Conservation (phyloP, 2,797 vertebrate genomes). For the Neosilurus hyrtlii region DNA sequence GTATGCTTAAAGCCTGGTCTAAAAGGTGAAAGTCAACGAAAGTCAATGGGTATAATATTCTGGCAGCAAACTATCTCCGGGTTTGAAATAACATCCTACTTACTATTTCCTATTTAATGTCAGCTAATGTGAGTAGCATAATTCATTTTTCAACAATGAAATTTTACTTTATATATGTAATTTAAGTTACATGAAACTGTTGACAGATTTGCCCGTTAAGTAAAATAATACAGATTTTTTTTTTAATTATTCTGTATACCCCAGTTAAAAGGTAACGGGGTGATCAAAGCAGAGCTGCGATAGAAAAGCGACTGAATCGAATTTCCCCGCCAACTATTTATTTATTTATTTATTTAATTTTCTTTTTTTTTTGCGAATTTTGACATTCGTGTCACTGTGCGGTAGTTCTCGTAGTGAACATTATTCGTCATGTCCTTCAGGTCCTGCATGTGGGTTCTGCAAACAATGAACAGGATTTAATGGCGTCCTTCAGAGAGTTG, state of each 20-base stretch:
- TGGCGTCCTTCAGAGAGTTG: too few relatives aligned
- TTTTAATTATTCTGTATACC: neutral
- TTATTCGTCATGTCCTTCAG: too few relatives aligned
- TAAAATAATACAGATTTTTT: neutral
- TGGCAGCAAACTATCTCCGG: conserved; percentile 8
- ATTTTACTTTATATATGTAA: neutral
- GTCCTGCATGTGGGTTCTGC: too few relatives aligned
- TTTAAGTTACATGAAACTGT: neutral
- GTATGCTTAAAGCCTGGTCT: conserved; percentile 28
- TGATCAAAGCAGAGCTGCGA: too few relatives aligned
- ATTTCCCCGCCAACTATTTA: too few relatives aligned
- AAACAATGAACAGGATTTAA: too few relatives aligned
- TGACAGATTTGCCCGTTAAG: neutral
- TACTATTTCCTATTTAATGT: neutral
- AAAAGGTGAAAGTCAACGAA: conserved; percentile 28
- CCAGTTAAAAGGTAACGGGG: neutral
- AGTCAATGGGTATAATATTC: conserved; percentile 23
- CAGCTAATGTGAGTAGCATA: neutral
- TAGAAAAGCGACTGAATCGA: too few relatives aligned
- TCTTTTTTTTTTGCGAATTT: too few relatives aligned
- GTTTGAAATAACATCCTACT: conserved; percentile 12
- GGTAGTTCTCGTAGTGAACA: too few relatives aligned
- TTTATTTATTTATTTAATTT: too few relatives aligned
- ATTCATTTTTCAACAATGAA: neutral
- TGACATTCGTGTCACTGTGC: too few relatives aligned